Evolutionary conservation across 2,888 invertebrate species (phyloP).

Genomic region (Laspeyria flexula): DNA sequence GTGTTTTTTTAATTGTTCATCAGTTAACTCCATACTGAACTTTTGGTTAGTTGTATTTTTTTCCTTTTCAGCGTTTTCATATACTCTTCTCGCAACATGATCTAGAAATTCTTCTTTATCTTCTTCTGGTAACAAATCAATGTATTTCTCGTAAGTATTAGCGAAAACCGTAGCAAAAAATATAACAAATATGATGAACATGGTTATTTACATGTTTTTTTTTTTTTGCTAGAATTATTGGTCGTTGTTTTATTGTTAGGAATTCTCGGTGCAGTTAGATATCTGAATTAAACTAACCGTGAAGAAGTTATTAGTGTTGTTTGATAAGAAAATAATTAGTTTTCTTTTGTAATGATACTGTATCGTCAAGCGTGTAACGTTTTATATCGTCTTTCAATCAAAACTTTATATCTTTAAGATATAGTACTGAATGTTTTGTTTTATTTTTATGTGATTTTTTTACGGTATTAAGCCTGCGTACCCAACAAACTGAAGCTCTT

Average conservation of each 20-base stretch:
- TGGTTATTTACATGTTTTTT: constrained; percentile 9
- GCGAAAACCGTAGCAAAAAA: constrained; percentile 26
- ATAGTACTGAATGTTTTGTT: background rate
- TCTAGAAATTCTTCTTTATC: constrained; percentile 69
- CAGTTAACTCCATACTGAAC: constrained; percentile 53
- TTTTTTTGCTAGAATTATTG: background rate
- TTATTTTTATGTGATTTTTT: no score
- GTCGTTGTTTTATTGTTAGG: background rate
- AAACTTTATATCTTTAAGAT: background rate
- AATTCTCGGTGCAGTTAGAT: constrained; percentile 7
- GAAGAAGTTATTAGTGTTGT: constrained; percentile 35
- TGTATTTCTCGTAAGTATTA: constrained; percentile 63
- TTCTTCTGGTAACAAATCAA: constrained; percentile 66
- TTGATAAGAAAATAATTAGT: constrained; percentile 41
- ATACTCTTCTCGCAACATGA: constrained; percentile 66
- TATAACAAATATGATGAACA: constrained; percentile 44
- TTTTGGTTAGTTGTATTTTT: constrained; percentile 31
- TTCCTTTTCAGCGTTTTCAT: constrained; percentile 55
- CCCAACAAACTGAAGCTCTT: no score
- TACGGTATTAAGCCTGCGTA: no score
- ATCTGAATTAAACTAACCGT: constrained; percentile 36
- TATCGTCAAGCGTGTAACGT: constrained; percentile 3
- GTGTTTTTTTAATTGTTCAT: constrained; percentile 59
- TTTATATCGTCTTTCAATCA: constrained; percentile 5
- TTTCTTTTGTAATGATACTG: constrained; percentile 10